Conservation (phyloP, 2,888 invertebrate species). For the Amphipoea lucens region DNA sequence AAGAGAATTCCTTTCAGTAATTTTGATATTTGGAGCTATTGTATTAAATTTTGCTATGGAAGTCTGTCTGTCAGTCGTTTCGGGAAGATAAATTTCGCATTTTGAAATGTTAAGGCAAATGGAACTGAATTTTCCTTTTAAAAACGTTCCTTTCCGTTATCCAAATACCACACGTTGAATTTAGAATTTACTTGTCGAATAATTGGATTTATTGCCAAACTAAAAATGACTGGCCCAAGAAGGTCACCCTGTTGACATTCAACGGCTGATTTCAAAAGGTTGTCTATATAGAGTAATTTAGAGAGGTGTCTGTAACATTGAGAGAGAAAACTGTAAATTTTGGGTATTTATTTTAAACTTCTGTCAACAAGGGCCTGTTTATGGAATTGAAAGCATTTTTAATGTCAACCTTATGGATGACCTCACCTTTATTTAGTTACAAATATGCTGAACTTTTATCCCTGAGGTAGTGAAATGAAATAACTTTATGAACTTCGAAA, state of each 20-base stretch:
- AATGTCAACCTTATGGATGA: background rate
- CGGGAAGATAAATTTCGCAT: background rate
- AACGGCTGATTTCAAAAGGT: background rate
- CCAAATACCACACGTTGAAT: background rate
- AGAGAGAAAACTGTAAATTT: background rate
- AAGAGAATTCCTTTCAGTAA: background rate
- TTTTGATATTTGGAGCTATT: background rate
- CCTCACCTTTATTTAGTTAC: conserved; percentile 52
- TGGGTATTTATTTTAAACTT: background rate
- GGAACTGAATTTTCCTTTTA: background rate
- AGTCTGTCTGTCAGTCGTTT: background rate
- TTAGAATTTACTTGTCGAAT: no score
- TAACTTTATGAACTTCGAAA: conserved; percentile 79
- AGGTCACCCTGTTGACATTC: background rate
- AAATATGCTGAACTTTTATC: conserved; percentile 73
- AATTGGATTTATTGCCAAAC: no score
- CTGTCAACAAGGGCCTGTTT: background rate
- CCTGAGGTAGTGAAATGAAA: conserved; percentile 80
- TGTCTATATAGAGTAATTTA: background rate
- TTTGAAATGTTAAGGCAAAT: background rate
- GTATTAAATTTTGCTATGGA: background rate
- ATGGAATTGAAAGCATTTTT: background rate
- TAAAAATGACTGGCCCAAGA: no score
- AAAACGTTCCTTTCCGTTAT: background rate
- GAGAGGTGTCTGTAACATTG: background rate